phyloP scores from a whole-genome alignment of 2,113 vertebrate species.

The Riparia riparia region DNA sequence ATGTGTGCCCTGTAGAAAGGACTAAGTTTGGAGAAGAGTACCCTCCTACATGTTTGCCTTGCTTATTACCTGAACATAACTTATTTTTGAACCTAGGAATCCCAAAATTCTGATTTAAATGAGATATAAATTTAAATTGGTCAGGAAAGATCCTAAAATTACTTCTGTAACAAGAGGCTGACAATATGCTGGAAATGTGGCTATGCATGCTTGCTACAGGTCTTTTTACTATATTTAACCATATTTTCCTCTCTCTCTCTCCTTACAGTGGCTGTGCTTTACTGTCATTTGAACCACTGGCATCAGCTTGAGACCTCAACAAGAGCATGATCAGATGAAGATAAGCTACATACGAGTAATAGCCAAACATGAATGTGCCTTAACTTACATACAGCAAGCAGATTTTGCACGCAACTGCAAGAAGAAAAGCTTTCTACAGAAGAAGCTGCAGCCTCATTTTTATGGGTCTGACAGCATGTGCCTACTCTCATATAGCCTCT shows the following conservation, averaged over 20 bases:
- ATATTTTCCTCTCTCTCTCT: not conserved
- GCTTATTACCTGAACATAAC: not conserved
- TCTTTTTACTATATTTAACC: not conserved
- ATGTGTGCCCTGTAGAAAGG: not conserved
- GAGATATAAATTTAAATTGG: not conserved
- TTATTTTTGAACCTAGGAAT: not conserved
- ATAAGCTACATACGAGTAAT: not conserved
- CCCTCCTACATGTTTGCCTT: fast-evolving
- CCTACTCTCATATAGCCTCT: not conserved
- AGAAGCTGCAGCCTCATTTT: not conserved
- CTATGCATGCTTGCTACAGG: not conserved
- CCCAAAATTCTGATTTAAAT: not conserved
- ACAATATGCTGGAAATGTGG: not conserved
- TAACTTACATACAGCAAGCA: not conserved
- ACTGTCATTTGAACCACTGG: conserved; percentile 71
- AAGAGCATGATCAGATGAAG: not conserved
- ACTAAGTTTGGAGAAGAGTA: not conserved
- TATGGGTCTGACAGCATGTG: not conserved
- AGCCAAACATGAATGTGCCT: not conserved
- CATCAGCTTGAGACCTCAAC: not conserved
- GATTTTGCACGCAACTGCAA: not conserved
- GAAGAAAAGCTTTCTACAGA: not conserved
- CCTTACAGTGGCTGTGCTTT: conserved; percentile 76
- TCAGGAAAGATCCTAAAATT: not conserved
- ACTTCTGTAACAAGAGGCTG: not conserved